Conservation (phyloP, 2,113 vertebrate genomes). For the Sus scrofa region T2T-Sscrofa CM000817.6:11096001-11096500, state of each 20-base stretch:
- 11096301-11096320: neutral
- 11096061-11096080: neutral
- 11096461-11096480: neutral
- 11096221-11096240: neutral
- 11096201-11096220: neutral
- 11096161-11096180: neutral
- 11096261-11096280: neutral
- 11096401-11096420: neutral
- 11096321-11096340: neutral
- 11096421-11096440: neutral
- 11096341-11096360: neutral
- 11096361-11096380: neutral
- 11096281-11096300: neutral
- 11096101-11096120: neutral
- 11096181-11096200: neutral
- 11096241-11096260: neutral
- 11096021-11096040: neutral
- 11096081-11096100: neutral
- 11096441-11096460: neutral
- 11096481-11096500: too few species aligned
- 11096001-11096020: neutral
- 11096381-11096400: neutral
- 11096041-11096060: neutral
- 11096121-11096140: neutral
- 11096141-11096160: neutral